A percentile compares a stretch with the other conserved stretches of the same genome.
phyloP scores from a whole-genome alignment of 2,888 invertebrate species.

The Drosophila meridionalis region DNA sequence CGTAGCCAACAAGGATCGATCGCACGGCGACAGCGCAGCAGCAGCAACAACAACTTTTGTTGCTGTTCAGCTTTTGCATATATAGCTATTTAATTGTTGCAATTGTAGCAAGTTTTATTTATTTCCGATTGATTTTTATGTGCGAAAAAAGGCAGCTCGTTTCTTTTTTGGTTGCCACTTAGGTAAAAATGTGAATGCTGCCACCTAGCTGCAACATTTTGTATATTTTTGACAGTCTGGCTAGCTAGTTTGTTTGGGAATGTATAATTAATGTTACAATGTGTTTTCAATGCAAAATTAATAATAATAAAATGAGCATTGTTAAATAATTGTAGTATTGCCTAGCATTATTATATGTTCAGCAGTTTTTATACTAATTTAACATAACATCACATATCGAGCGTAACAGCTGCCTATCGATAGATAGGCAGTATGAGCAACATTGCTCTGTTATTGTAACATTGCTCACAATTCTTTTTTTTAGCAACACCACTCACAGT shows the following conservation, averaged over 20 bases:
- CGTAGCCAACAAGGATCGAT: slow-evolving; percentile 70
- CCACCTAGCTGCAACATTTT: slow-evolving; percentile 31
- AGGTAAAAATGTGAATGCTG: slow-evolving; percentile 31
- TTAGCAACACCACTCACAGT: slow-evolving; percentile 38
- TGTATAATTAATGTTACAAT: not conserved
- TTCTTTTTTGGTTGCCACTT: slow-evolving; percentile 60
- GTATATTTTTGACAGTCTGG: slow-evolving; percentile 25
- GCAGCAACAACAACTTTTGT: slow-evolving; percentile 71
- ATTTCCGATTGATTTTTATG: slow-evolving; percentile 66
- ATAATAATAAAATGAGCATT: not conserved
- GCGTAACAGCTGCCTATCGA: slow-evolving; percentile 4
- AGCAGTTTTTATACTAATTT: no score
- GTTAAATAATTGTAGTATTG: not conserved
- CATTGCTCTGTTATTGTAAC: slow-evolving; percentile 31
- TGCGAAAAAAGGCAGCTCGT: slow-evolving; percentile 63
- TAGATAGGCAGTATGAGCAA: slow-evolving; percentile 10
- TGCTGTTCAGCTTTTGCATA: slow-evolving; percentile 71
- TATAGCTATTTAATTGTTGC: slow-evolving; percentile 48
- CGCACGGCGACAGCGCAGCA: slow-evolving; percentile 73
- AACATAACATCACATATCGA: slow-evolving; percentile 3
- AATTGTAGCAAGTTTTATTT: slow-evolving; percentile 57
- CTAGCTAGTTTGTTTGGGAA: not conserved
- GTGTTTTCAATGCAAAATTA: not conserved
- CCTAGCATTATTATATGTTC: no score
- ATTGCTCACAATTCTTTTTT: slow-evolving; percentile 28